Evolutionary conservation across 2,888 invertebrate genomes (phyloP).

Genomic region (Tenodera sinensis): DNA sequence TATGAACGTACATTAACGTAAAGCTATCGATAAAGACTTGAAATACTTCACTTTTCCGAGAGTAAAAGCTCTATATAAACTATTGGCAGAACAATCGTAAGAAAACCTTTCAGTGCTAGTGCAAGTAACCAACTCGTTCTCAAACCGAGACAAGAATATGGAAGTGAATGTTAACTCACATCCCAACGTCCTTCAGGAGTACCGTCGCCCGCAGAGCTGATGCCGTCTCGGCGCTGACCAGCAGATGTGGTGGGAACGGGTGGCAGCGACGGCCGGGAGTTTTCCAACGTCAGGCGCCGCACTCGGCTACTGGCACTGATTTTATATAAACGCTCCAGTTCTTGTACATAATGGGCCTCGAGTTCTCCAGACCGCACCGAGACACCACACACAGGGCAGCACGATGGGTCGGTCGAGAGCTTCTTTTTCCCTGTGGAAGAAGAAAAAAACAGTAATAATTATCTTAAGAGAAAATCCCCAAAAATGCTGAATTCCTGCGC

Average conservation of each 20-base stretch:
- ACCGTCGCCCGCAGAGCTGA: slow-evolving; percentile 43
- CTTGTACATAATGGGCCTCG: slow-evolving; percentile 76
- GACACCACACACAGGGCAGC: slow-evolving; percentile 85
- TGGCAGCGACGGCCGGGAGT: background rate
- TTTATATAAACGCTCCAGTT: slow-evolving; percentile 69
- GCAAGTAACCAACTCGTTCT: too few relatives aligned
- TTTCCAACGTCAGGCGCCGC: slow-evolving; percentile 13
- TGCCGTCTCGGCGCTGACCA: slow-evolving; percentile 46
- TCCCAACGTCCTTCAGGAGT: slow-evolving; percentile 64
- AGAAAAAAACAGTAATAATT: background rate
- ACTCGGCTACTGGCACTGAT: slow-evolving; percentile 36
- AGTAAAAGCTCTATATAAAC: too few relatives aligned
- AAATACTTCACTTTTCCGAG: too few relatives aligned
- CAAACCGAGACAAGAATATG: background rate
- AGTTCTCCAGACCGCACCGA: slow-evolving; percentile 78
- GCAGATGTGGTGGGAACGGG: slow-evolving; percentile 21
- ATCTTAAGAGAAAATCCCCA: too few relatives aligned
- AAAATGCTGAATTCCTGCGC: too few relatives aligned
- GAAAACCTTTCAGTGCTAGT: too few relatives aligned
- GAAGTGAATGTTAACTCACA: slow-evolving; percentile 43
- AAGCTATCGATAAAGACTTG: too few relatives aligned
- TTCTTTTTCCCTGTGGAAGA: slow-evolving; percentile 49
- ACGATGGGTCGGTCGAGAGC: slow-evolving; percentile 64
- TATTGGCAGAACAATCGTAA: too few relatives aligned
- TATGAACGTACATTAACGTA: too few relatives aligned